These are phyloP conservation scores for Numida meleagris DNA, from an alignment of 2,113 vertebrate species.

Conservation along the genomic window DNA sequence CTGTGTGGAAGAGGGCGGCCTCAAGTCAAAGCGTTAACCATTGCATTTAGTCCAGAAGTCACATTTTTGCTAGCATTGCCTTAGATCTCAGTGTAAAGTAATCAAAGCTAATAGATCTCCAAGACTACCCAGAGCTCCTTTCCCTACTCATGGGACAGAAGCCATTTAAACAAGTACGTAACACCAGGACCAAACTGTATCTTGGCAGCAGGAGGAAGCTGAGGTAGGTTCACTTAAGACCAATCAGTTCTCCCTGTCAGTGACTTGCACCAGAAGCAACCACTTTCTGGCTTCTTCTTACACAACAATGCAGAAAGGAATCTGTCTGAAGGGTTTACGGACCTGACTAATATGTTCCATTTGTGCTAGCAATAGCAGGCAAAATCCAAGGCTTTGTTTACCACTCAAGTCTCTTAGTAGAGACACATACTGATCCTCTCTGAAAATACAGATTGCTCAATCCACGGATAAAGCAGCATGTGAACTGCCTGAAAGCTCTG, in stretches of 20 bases:
- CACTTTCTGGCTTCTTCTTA: background rate
- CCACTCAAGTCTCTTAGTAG: background rate
- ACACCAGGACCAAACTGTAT: background rate
- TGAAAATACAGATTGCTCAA: background rate
- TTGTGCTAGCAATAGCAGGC: background rate
- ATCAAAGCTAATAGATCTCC: background rate
- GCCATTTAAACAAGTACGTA: background rate
- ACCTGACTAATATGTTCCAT: background rate
- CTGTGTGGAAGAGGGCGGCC: background rate
- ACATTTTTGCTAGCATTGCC: background rate
- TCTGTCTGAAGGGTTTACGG: background rate
- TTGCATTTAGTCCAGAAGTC: background rate
- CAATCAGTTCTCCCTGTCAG: background rate
- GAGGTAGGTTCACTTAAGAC: background rate
- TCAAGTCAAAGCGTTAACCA: background rate
- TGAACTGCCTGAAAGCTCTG: background rate
- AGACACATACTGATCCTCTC: background rate
- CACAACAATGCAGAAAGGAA: slow-evolving; percentile 29
- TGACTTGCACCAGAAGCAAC: background rate
- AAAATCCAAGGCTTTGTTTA: background rate
- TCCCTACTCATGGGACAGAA: accelerated
- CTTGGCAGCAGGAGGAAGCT: background rate
- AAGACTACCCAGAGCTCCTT: background rate
- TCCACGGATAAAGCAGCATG: background rate
- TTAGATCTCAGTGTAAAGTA: background rate